Percentiles rank a stretch among this genome's conserved stretches.
phyloP scores from a whole-genome alignment of 2,888 invertebrate species.

The Encarsia formosa region DNA sequence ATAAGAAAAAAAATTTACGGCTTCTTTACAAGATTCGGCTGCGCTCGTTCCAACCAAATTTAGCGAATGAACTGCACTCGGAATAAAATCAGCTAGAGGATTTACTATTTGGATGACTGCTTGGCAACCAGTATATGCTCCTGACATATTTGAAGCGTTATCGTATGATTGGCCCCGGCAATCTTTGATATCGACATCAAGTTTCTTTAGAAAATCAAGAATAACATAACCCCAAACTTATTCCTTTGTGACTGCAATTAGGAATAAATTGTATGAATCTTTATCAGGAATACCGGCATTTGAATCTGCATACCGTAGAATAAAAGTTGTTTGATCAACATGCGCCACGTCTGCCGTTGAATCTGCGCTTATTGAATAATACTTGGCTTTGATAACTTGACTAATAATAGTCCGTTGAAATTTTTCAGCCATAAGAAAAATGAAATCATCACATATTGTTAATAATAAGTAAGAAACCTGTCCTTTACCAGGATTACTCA shows the following conservation, averaged over 20 bases:
- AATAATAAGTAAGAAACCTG: slow-evolving; percentile 34
- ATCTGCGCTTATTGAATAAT: slow-evolving; percentile 33
- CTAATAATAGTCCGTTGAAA: slow-evolving; percentile 27
- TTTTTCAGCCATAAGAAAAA: slow-evolving; percentile 34
- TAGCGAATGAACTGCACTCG: slow-evolving; percentile 33
- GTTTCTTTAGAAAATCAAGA: slow-evolving; percentile 1
- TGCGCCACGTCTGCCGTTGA: slow-evolving; percentile 32
- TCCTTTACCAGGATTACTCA: slow-evolving; percentile 35
- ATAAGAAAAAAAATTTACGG: slow-evolving; percentile 30
- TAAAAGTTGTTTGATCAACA: slow-evolving; percentile 34
- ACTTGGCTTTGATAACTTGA: slow-evolving; percentile 28
- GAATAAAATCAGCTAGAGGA: slow-evolving; percentile 29
- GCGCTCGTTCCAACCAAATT: slow-evolving; percentile 32
- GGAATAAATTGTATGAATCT: slow-evolving; percentile 30
- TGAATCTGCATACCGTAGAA: slow-evolving; percentile 32
- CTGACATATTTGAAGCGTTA: slow-evolving; percentile 32
- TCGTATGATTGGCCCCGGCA: slow-evolving; percentile 33
- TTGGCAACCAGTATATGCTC: neutral
- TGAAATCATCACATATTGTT: slow-evolving; percentile 39
- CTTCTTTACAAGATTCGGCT: slow-evolving; percentile 27
- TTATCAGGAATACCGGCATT: too few species aligned
- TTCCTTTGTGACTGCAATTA: slow-evolving; percentile 29
- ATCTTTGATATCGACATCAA: slow-evolving; percentile 28
- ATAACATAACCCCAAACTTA: neutral
- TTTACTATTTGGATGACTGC: neutral